Evolutionary conservation across 2,888 invertebrate species (phyloP), one percentile per base, ranked within the genome.

Genomic region (Saturnia pavonia): DNA sequence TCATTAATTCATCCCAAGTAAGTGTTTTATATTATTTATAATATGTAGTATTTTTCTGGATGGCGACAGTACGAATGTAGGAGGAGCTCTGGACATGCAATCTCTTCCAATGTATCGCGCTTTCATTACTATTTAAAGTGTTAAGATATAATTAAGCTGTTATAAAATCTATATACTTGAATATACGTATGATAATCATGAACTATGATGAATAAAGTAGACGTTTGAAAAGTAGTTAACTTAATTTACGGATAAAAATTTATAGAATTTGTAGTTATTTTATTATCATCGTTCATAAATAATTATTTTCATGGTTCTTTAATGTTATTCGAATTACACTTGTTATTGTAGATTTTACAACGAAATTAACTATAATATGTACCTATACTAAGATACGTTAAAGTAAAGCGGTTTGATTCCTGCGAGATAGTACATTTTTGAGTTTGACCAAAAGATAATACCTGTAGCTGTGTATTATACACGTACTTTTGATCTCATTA

Each of bases 311-410:
- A 43, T 70, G 67, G 66, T 71, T 65, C 40, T 70, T 68, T 63
- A 63, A 68, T 78, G 75, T 80, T 80, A 83, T 78, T 80, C 78
- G 73, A 85, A 82, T 74, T 79, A 82, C 85, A 88, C 84, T 89
- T 89, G 90, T 91, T 90, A 90, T 84, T 76, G 88, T 90, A 90
- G 89, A 89, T 90, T 91, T 90, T 91, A 91, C 91, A 92, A 92
- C 91, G 91, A 92, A 92, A 87, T 85, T 88, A 88, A 85, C 80
- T 87, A 87, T 60, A 60, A 60, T 87, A 68, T 71, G 25, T 68
- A 54, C 16, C n/a, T 48, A 82, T 88, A 87, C 80, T 82, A 82
- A 79, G 34, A 65, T 65, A 60, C 25, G 40, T 40, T 65, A 40
- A 65, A 63, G 7, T 40, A 40, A 65, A 40, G 65, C 40, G 65